These are phyloP conservation scores for Pseudochaenichthys georgianus DNA, from an alignment of 2,797 vertebrate genomes.

Conservation along the genomic window DNA sequence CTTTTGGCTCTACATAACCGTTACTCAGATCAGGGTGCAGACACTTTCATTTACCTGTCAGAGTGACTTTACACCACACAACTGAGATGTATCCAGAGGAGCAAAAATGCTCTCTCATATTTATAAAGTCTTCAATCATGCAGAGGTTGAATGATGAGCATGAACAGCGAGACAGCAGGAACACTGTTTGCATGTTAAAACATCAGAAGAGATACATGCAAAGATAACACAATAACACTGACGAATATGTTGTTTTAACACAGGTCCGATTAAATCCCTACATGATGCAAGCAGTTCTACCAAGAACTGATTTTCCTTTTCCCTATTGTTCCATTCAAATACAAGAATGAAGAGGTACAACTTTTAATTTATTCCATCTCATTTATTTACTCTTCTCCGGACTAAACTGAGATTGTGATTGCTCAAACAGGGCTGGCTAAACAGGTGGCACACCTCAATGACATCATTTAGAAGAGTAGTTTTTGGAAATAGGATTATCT, in stretches of 20 bases:
- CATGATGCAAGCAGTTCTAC: not conserved
- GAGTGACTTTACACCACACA: constrained; percentile 3
- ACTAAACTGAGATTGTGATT: too few species aligned
- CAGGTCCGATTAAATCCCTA: not conserved
- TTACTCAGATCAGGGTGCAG: constrained; percentile 10
- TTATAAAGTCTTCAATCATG: constrained; percentile 14
- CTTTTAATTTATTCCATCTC: too few species aligned
- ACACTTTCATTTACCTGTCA: constrained; percentile 38
- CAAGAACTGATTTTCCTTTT: not conserved
- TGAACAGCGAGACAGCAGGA: constrained; percentile 13
- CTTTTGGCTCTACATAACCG: constrained; percentile 3
- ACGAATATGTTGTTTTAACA: not conserved
- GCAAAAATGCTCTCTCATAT: constrained; percentile 9
- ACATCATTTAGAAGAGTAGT: too few species aligned
- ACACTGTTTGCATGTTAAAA: not conserved
- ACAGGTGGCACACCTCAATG: too few species aligned
- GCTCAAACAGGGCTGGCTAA: too few species aligned
- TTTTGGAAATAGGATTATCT: too few species aligned
- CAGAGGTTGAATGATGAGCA: constrained; percentile 25
- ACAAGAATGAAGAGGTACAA: too few species aligned
- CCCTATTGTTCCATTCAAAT: not conserved
- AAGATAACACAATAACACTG: not conserved
- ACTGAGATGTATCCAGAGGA: constrained; percentile 13
- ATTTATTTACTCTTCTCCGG: too few species aligned
- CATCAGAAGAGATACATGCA: not conserved